These are phyloP conservation scores for Boleophthalmus pectinirostris DNA, from an alignment of 2,113 vertebrate species.

Conservation along the genomic window DNA sequence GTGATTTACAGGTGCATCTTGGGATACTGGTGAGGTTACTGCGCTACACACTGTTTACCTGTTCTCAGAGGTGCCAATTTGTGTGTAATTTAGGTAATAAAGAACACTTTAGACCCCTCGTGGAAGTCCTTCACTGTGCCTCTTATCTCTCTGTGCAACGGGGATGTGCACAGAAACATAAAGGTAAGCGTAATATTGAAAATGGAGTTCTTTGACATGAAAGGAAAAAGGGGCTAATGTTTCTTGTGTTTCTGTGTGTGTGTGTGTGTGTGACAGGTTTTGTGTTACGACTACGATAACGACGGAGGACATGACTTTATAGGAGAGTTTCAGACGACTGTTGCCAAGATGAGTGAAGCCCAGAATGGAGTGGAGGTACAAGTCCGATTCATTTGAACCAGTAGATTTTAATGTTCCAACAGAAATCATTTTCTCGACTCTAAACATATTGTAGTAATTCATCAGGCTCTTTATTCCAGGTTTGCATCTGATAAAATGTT, in stretches of 20 bases:
- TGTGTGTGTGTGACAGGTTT: conserved; percentile 75
- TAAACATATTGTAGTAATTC: background rate
- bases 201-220: background rate
- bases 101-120: conserved; percentile 93
- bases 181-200: conserved; percentile 79
- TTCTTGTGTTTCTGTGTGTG: background rate
- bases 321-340: conserved; percentile 90
- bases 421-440: too few relatives aligned
- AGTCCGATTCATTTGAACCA: background rate
- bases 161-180: conserved; percentile 89
- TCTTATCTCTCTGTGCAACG: conserved; percentile 92
- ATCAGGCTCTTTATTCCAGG: background rate
- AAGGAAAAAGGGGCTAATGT: background rate
- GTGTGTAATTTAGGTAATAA: conserved; percentile 86
- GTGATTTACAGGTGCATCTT: conserved; percentile 5
- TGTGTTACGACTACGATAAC: conserved; percentile 95
- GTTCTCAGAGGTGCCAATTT: conserved; percentile 11
- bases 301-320: conserved; percentile 98
- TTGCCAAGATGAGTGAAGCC: conserved; percentile 87
- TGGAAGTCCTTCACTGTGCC: conserved; percentile 96
- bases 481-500: background rate
- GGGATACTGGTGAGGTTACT: background rate
- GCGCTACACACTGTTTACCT: conserved; percentile 2
- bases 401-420: background rate
- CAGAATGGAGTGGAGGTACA: conserved; percentile 85